These are phyloP conservation scores for Dryobates pubescens DNA, from an alignment of 2,797 vertebrate genomes.

Conservation along the genomic window DNA sequence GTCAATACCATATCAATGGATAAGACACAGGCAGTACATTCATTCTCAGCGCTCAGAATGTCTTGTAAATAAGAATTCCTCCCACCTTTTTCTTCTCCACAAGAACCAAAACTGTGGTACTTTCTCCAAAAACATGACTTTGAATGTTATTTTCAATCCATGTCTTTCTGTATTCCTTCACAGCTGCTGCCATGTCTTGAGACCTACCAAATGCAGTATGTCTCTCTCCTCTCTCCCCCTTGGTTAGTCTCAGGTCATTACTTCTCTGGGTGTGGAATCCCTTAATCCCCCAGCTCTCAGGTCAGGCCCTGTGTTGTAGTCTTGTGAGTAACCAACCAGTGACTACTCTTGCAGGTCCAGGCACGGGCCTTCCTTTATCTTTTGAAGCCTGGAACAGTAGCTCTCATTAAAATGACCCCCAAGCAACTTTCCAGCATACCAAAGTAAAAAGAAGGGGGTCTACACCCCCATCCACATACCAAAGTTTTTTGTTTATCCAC, in stretches of 20 bases:
- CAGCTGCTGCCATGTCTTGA: background rate
- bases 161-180: background rate
- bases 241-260: background rate
- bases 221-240: background rate
- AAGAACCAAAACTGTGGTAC: background rate
- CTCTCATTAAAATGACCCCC: slow-evolving; percentile 27
- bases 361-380: slow-evolving; percentile 1
- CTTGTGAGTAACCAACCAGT: background rate
- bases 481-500: background rate
- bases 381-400: slow-evolving; percentile 14
- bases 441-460: slow-evolving; percentile 17
- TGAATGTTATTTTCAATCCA: background rate
- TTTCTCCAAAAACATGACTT: background rate
- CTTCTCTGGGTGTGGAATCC: background rate
- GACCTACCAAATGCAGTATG: background rate
- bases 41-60: background rate
- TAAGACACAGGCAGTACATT: background rate
- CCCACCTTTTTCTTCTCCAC: background rate
- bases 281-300: background rate
- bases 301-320: background rate
- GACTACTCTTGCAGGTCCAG: slow-evolving; percentile 12
- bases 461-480: background rate
- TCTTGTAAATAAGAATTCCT: background rate
- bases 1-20: background rate
- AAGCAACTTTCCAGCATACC: slow-evolving; percentile 52